Conservation (phyloP, 2,888 invertebrate species). For the Crocallis elinguaria region DNA sequence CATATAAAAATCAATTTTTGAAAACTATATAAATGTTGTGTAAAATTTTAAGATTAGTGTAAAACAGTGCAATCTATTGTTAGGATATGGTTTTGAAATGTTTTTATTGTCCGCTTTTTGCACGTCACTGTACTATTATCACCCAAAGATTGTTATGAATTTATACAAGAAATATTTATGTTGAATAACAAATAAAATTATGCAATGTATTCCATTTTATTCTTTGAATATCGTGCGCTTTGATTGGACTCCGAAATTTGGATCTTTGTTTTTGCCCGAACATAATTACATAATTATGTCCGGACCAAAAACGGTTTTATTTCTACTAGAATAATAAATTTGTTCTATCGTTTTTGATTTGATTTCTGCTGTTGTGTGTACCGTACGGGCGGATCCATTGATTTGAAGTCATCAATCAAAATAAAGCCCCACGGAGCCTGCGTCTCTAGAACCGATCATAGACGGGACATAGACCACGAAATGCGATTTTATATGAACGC, state of each 20-base stretch:
- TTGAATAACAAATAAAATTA: constrained; percentile 83
- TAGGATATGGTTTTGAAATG: constrained; percentile 17
- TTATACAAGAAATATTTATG: constrained; percentile 85
- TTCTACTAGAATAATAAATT: too few relatives aligned
- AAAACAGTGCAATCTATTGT: constrained; percentile 23
- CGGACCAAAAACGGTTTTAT: too few relatives aligned
- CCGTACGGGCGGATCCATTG: constrained; percentile 74
- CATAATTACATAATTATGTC: too few relatives aligned
- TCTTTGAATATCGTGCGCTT: constrained; percentile 47
- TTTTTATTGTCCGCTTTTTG: constrained; percentile 38
- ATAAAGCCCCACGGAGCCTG: constrained; percentile 64
- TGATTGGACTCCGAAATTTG: constrained; percentile 64
- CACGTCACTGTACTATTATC: constrained; percentile 67
- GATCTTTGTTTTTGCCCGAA: constrained; percentile 55
- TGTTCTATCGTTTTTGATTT: constrained; percentile 8
- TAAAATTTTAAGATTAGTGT: constrained; percentile 12
- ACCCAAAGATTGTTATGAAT: constrained; percentile 85
- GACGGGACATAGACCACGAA: constrained; percentile 60
- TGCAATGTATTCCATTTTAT: constrained; percentile 57
- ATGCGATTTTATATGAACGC: constrained; percentile 9
- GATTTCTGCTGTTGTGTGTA: constrained; percentile 21
- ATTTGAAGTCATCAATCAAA: constrained; percentile 85
- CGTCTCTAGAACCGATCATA: constrained; percentile 82
- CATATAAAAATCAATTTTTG: background rate
- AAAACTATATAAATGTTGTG: constrained; percentile 35